phyloP scores from a whole-genome alignment of 2,113 vertebrate genomes.

The Pelodiscus sinensis region DNA sequence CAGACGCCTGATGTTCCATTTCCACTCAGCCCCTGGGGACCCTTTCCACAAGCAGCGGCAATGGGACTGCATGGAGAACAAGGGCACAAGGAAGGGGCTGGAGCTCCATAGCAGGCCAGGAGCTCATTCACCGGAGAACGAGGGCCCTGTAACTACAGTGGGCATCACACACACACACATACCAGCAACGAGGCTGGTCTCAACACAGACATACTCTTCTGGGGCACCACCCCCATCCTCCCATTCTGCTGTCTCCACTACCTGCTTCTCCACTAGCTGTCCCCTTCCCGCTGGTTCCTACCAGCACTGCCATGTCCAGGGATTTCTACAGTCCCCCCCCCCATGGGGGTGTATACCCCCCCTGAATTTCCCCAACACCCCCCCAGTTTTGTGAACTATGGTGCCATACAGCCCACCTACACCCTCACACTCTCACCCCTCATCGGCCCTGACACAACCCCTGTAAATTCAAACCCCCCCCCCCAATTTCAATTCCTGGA shows the following conservation, averaged over 20 bases:
- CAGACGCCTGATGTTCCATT: not conserved
- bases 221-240: not conserved
- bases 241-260: not conserved
- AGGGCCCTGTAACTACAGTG: accelerated
- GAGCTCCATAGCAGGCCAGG: slow-evolving; percentile 33
- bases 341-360: too few species aligned
- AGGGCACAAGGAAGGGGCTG: slow-evolving; percentile 16
- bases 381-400: too few species aligned
- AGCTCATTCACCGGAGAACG: not conserved
- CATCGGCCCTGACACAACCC: too few species aligned
- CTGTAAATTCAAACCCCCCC: too few species aligned
- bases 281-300: not conserved
- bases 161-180: not conserved
- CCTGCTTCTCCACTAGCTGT: not conserved
- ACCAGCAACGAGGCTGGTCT: not conserved
- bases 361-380: too few species aligned
- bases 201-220: not conserved
- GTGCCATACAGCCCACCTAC: too few species aligned
- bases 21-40: slow-evolving; percentile 23
- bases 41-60: not conserved
- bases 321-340: too few species aligned
- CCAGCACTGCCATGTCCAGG: not conserved
- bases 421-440: too few species aligned
- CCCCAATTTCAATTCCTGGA: too few species aligned
- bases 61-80: not conserved